Evolutionary conservation across 1,140 invertebrate genomes (phyloP).

Genomic region (Augochlora pura): DNA sequence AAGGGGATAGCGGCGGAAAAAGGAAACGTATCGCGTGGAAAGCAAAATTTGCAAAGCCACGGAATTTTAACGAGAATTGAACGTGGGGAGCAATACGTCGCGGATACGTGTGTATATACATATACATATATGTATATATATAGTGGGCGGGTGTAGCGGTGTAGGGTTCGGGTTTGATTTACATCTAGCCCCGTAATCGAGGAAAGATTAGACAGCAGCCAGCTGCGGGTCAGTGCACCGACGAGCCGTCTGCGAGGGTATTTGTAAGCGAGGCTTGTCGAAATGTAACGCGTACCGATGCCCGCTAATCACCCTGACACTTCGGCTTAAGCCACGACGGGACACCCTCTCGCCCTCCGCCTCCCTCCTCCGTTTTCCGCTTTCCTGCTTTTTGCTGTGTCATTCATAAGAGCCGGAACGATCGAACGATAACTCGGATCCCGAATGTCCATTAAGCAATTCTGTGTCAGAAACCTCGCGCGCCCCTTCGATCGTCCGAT

Average conservation of each 20-base stretch:
- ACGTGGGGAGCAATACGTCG: constrained; percentile 6
- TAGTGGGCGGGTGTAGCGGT: constrained; percentile 10
- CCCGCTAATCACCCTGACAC: constrained; percentile 61
- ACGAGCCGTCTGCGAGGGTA: constrained; percentile 41
- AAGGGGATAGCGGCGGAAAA: no score
- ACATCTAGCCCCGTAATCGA: constrained; percentile 68
- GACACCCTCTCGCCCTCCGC: neutral
- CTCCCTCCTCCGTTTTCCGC: neutral
- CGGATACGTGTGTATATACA: constrained; percentile 46
- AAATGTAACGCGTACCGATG: constrained; percentile 63
- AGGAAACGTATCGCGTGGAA: neutral
- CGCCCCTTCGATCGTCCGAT: neutral
- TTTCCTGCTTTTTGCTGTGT: constrained; percentile 68
- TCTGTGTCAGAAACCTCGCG: neutral
- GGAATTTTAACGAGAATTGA: constrained; percentile 19
- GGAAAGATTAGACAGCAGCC: constrained; percentile 72
- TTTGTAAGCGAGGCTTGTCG: constrained; percentile 56
- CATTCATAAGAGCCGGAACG: constrained; percentile 71
- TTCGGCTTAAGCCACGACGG: constrained; percentile 38
- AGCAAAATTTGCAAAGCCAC: constrained; percentile 4
- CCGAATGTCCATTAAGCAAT: constrained; percentile 9
- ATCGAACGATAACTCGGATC: constrained; percentile 5
- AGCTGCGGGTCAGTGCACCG: constrained; percentile 64
- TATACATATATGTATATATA: constrained; percentile 42
- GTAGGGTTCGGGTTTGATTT: constrained; percentile 58